Base-by-base conservation (phyloP, 2,888 invertebrate species). In the Malthinus seriepunctatus region DNA sequence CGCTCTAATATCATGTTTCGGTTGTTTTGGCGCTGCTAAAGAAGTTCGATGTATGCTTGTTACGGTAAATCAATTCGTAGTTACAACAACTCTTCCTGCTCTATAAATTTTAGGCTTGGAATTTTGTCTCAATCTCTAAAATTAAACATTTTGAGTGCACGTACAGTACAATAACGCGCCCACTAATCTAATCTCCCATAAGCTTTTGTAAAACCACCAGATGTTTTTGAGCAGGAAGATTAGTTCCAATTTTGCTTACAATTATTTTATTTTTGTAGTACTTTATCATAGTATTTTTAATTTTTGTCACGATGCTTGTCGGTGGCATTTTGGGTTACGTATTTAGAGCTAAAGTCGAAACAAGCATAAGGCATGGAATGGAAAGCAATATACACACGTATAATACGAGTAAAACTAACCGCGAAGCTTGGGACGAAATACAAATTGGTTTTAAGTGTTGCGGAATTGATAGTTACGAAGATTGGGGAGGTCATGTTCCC, bases 21-120 rank as follows among this genome's bases (percentile, higher is more conserved):
- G 97, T 56, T 96, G 95, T 79, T 85, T 93, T 72, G 97, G 96
- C 42, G 94, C 96, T n/a, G 88, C 92, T 44, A 92, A 90, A 76
- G 96, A 97, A 83, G 90, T 95, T 73, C 91, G 93, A 78, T 96
- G 95, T 79, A 89, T 97, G 87, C 85, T 97, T 46, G 84, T 95
- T 55, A 91, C 91, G 82, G 95, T 95, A 80, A 83, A 14, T 15
- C 5, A 42, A 5, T 23, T 23, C 5, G 23, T 23, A 23, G 5
- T 5, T 23, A 23, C 23, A 3, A 23, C 23, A 23, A 23, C 23
- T 23, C 23, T 23, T 23, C 23, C 23, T 23, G 23, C 23, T 23
- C 23, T 23, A 23, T 23, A 23, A 23, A 23, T 5, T 23, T 23
- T 23, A 2, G 23, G 23, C 23, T 23, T 23, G 23, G 2, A 5